Evolutionary conservation across 53 echinoderm and acorn worm species (phyloP).

Genomic region (Glandiceps talaboti): DNA sequence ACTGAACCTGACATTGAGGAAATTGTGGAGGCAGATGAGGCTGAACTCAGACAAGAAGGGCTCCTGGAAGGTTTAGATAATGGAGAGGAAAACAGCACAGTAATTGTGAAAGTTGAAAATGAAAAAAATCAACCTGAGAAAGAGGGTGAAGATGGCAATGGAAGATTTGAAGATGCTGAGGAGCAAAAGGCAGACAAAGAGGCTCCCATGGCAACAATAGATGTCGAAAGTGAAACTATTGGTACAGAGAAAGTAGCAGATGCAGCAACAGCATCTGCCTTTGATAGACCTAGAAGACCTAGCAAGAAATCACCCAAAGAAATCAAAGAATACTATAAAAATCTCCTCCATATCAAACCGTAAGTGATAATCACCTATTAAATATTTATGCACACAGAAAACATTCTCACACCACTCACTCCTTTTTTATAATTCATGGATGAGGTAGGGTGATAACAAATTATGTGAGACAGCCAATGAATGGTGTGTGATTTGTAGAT

Average conservation of each 20-base stretch:
- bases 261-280: not conserved
- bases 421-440: no score
- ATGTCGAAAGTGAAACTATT: not conserved
- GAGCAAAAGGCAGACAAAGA: not conserved
- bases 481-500: no score
- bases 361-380: no score
- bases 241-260: not conserved
- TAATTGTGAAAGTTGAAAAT: not conserved
- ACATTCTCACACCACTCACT: no score
- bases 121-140: not conserved
- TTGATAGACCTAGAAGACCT: not conserved
- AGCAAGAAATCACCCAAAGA: not conserved
- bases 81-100: slow-evolving; percentile 8
- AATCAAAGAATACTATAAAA: not conserved
- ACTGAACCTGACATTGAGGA: not conserved
- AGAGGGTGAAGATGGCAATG: not conserved
- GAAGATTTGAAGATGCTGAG: not conserved
- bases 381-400: no score
- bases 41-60: slow-evolving; percentile 11
- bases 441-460: no score
- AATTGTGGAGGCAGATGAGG: slow-evolving; percentile 25
- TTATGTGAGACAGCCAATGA: no score
- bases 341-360: slow-evolving; percentile 28
- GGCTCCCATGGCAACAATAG: not conserved
- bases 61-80: slow-evolving; percentile 24